phyloP scores from a whole-genome alignment of 2,113 vertebrate species.

The Lycocorax pyrrhopterus region DNA sequence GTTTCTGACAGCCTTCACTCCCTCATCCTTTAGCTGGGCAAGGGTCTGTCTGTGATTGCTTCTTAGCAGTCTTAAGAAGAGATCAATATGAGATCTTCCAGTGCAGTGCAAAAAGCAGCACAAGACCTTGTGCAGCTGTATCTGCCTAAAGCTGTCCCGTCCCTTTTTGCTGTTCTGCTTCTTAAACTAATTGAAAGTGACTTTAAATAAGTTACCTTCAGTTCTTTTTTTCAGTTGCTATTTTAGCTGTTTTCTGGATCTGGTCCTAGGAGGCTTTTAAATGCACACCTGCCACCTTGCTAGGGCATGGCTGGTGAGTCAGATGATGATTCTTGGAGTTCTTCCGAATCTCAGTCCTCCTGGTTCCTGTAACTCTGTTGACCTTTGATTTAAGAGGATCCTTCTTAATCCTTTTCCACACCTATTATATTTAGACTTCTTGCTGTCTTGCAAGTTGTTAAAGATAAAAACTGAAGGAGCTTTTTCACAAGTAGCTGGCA shows the following conservation, averaged over 20 bases:
- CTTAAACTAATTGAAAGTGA: conserved; percentile 19
- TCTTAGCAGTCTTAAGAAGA: background rate
- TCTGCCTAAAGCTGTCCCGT: background rate
- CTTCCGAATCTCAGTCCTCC: background rate
- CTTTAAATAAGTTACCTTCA: background rate
- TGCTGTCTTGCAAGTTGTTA: background rate
- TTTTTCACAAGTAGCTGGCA: background rate
- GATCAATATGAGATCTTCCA: background rate
- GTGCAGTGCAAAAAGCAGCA: background rate
- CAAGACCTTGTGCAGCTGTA: background rate
- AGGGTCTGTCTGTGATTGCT: background rate
- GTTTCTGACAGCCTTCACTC: background rate
- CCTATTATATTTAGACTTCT: background rate
- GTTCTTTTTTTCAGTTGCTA: background rate
- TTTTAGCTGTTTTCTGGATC: background rate
- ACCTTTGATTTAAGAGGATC: background rate
- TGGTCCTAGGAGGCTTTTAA: background rate
- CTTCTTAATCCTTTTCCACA: background rate
- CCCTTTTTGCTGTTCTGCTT: background rate
- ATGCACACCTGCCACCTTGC: background rate
- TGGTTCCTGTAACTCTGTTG: background rate
- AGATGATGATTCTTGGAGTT: background rate
- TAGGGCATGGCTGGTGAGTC: background rate
- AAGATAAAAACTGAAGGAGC: background rate
- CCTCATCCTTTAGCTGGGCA: background rate